Evolutionary conservation across 2,888 invertebrate genomes (phyloP), one percentile per base, ranked within the genome.

Genomic region (Cheilosia pagana): DNA sequence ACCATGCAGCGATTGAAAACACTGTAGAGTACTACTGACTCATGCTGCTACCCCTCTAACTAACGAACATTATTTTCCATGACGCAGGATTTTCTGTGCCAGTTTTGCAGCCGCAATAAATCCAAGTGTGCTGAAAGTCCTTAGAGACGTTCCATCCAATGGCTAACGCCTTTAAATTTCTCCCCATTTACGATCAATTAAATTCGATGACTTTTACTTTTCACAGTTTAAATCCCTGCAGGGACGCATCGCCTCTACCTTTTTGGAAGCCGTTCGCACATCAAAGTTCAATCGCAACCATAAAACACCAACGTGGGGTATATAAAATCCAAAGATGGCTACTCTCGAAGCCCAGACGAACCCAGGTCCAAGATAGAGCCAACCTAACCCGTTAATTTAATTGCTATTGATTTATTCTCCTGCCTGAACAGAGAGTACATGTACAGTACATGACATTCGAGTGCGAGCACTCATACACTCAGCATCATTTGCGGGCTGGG

Each of bases 331-430:
- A 50, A 28, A 67, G 74, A 43, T 63, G 35, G 35, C 35, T 12
- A 12, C 63, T 57, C 23, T 48, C 19, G 28, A 25, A 60, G 50
- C 25, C 57, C 62, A 45, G 35, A 65, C 31, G 16, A 50, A 35
- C 52, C 48, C 53, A 79, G 65, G 83, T 45, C 48, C 53, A 79
- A 70, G 83, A 70, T 41, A 52, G 50, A 76, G 3, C 1, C 35
- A 35, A 35, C 35, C 35, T 68, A 72, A 28, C 68, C 82, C 62
- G 60, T 78, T 28, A 68, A 31, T 75, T 75, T 75, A 83, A 83
- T 79, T 83, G 83, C 63, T 79, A 83, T 83, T 79, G 83, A 83
- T 83, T 83, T 79, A 83, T 83, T 70, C 53, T 52, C 55, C 28
- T 57, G 50, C 43, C 23, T 62, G 78, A 39, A 12, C 39, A 2